These are phyloP conservation scores for Sminthopsis crassicaudata DNA, from an alignment of 2,113 vertebrate species.

Conservation along the genomic window DNA sequence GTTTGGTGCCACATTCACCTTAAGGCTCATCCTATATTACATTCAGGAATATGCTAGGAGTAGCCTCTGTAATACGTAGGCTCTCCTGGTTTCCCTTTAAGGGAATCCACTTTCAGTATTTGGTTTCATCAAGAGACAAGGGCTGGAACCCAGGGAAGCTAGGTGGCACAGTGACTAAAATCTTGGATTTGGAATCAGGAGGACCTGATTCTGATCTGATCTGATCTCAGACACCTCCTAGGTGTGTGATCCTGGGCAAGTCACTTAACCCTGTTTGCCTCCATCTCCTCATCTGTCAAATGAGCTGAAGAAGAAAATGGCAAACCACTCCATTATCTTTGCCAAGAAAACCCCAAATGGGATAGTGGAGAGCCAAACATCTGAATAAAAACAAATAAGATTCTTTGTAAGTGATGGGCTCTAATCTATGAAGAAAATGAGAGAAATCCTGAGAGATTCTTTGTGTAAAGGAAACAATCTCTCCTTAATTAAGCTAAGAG, in stretches of 20 bases:
- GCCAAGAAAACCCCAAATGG: not conserved
- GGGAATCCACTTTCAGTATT: not conserved
- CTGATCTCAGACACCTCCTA: not conserved
- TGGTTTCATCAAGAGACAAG: not conserved
- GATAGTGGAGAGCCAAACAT: not conserved
- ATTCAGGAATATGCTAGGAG: not conserved
- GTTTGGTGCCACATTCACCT: not conserved
- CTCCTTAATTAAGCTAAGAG: not conserved
- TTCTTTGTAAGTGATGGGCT: not conserved
- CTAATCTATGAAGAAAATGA: not conserved
- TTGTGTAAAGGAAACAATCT: not conserved
- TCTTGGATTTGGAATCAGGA: not conserved
- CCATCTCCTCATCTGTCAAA: not conserved
- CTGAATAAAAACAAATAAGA: not conserved
- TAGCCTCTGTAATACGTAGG: not conserved
- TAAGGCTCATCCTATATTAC: not conserved
- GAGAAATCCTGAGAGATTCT: not conserved
- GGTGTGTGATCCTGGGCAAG: not conserved
- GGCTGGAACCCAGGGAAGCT: not conserved
- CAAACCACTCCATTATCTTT: not conserved
- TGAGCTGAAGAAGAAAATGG: not conserved
- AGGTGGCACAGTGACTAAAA: not conserved
- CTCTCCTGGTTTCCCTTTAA: not conserved
- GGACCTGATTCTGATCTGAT: not conserved
- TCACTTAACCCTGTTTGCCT: not conserved